Evolutionary conservation across 2,113 vertebrate species (phyloP).

Genomic region (Hippoglossus stenolepis): DNA sequence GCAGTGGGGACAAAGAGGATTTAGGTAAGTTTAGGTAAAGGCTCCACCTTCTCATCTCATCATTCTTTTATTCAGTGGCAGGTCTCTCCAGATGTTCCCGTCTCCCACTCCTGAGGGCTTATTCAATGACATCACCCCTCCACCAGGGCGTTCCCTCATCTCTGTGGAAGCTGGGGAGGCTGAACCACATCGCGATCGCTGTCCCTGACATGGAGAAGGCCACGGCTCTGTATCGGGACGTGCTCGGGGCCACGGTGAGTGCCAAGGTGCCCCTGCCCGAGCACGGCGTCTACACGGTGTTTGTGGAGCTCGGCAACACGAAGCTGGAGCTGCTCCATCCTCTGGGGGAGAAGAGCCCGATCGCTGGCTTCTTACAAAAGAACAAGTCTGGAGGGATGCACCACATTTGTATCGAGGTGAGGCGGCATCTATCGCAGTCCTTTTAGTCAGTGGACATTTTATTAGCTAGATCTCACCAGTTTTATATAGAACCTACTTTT

Average conservation of each 20-base stretch:
- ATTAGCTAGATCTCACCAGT: neutral
- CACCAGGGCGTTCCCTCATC: constrained; percentile 65
- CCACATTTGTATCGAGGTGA: constrained; percentile 97
- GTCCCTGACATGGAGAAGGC: constrained; percentile 93
- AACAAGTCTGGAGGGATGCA: constrained; percentile 96
- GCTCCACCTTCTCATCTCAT: neutral
- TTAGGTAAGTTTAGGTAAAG: neutral
- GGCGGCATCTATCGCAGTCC: neutral
- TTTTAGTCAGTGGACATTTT: neutral
- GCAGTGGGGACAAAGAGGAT: neutral
- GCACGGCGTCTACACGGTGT: constrained; percentile 94
- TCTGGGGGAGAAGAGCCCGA: constrained; percentile 91
- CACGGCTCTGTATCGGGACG: constrained; percentile 87
- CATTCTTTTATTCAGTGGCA: constrained; percentile 64
- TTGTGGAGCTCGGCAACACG: constrained; percentile 95
- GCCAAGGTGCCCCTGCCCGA: constrained; percentile 87
- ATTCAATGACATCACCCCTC: constrained; percentile 59
- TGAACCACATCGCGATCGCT: constrained; percentile 95
- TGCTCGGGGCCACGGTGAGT: constrained; percentile 91
- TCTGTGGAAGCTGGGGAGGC: constrained; percentile 91
- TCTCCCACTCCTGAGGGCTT: constrained; percentile 38
- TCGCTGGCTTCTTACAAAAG: constrained; percentile 91
- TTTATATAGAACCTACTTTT: no score
- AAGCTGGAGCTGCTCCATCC: constrained; percentile 96
- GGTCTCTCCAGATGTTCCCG: constrained; percentile 78